Base-by-base conservation (phyloP, 2,113 vertebrate species). In the Pungitius pungitius region DNA sequence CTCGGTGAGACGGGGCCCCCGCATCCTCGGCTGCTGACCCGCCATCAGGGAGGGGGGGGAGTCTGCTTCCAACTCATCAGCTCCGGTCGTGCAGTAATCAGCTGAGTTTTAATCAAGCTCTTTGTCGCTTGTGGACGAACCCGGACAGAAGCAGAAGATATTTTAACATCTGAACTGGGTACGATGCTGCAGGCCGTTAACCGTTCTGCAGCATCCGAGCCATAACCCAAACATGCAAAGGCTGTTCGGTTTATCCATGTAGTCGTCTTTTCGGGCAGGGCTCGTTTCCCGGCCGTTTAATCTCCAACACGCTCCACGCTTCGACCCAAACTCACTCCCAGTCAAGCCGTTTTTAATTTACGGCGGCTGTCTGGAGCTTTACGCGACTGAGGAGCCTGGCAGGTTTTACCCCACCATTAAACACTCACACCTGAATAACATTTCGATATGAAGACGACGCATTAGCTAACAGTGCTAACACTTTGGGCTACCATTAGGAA, bases 281-380 rank as follows among this genome's bases (percentile, higher is more conserved):
- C 55, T 65, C 54, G 24, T 6, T 54, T 60, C 17, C 33, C n/a
- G 26, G 40, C 61, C 40, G 9, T 33, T 52, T 30, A 54, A 12
- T 73, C 18, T 51, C 47, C 52, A 43, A 43, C 66, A 55, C 55
- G 55, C 62, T 47, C n/a, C n/a, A n/a, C n/a, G n/a, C 20, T 33
- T 18, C 2, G n/a, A 49, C 27, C 14, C 1, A 20, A 49, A 42
- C 39, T n/a, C n/a, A n/a, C n/a, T 22, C 12, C 56, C 27, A 33
- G 13, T 33, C 60, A 6, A 47, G 24, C 4, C 18, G 8, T n/a
- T 0, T 37, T 57, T 6, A 52, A 52, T 51, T 57, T 9, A 43
- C 10, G 33, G 51, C 61, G 68, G 22, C 42, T 47, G 49, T 56
- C 40, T 56, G 69, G 68, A 66, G 33, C 35, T 4, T 24, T 8